Percentiles rank a stretch among this genome's conserved stretches.
Evolutionary conservation across 2,888 invertebrate genomes (phyloP).

Genomic region (Papilio demoleus): DNA sequence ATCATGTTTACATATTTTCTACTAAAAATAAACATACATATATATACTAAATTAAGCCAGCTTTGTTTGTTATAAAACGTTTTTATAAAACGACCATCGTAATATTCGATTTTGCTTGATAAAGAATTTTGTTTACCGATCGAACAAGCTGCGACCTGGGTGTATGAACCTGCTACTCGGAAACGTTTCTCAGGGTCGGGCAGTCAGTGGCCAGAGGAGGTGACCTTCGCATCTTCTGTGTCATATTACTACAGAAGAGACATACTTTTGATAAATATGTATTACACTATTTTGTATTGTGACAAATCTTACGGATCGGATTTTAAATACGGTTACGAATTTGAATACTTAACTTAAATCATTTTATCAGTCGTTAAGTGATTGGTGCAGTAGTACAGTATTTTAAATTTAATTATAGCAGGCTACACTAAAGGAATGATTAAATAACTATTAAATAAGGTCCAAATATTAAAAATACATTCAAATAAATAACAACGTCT

Average conservation of each 20-base stretch:
- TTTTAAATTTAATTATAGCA: no score
- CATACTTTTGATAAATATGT: slow-evolving; percentile 31
- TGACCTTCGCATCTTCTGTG: slow-evolving; percentile 67
- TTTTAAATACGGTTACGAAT: no score
- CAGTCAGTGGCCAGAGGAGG: slow-evolving; percentile 54
- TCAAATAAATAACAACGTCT: no score
- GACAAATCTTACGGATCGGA: no score
- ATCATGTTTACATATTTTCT: no score
- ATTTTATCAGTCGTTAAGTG: background rate
- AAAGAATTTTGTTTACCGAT: slow-evolving; percentile 31
- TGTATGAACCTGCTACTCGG: slow-evolving; percentile 47
- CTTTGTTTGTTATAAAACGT: background rate
- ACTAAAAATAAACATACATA: no score
- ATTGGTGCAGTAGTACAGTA: background rate
- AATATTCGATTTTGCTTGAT: slow-evolving; percentile 22
- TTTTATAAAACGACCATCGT: slow-evolving; percentile 6
- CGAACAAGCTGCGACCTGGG: slow-evolving; percentile 30
- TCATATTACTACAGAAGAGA: slow-evolving; percentile 48
- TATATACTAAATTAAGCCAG: background rate
- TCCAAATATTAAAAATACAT: no score
- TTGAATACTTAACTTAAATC: background rate
- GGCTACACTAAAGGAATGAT: no score
- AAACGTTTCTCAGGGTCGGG: slow-evolving; percentile 52
- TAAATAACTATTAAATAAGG: no score
- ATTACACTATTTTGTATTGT: no score